phyloP scores from a whole-genome alignment of 2,888 invertebrate species.

The Troilus luridus region DNA sequence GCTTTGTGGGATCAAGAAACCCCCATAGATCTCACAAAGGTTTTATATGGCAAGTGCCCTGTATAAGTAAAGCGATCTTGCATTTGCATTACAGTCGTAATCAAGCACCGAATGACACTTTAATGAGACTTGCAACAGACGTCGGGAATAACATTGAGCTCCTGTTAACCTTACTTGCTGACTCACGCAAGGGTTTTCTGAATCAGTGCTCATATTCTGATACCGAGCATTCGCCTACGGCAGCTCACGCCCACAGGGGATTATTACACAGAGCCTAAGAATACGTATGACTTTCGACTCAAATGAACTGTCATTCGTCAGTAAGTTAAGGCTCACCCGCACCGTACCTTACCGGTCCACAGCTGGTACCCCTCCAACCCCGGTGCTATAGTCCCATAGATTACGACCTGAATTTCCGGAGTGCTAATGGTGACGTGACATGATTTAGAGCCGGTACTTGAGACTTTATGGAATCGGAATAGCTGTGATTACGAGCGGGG shows the following conservation, averaged over 20 bases:
- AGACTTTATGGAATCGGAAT: slow-evolving; percentile 53
- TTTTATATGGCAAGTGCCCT: too few species aligned
- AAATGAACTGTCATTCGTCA: slow-evolving; percentile 28
- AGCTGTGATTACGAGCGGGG: slow-evolving; percentile 50
- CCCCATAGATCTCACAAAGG: too few species aligned
- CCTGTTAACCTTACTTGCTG: not conserved
- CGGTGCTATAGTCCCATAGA: not conserved
- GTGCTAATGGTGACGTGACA: slow-evolving; percentile 55
- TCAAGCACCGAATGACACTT: too few species aligned
- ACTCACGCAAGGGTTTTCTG: not conserved
- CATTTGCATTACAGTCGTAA: too few species aligned
- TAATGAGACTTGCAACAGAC: too few species aligned
- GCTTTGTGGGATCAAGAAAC: too few species aligned
- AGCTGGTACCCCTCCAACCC: slow-evolving; percentile 10
- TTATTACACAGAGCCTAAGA: slow-evolving; percentile 10
- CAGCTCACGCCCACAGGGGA: not conserved
- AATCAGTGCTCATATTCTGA: not conserved
- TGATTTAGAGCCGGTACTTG: slow-evolving; percentile 48
- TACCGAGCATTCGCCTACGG: not conserved
- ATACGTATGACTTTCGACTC: slow-evolving; percentile 1
- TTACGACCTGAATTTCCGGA: slow-evolving; percentile 44
- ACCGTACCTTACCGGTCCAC: slow-evolving; percentile 31
- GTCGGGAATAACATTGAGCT: too few species aligned
- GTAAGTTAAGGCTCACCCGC: slow-evolving; percentile 24
- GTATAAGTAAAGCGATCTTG: too few species aligned